phyloP scores from a whole-genome alignment of 2,888 invertebrate species.

The Phortica okadai region DNA sequence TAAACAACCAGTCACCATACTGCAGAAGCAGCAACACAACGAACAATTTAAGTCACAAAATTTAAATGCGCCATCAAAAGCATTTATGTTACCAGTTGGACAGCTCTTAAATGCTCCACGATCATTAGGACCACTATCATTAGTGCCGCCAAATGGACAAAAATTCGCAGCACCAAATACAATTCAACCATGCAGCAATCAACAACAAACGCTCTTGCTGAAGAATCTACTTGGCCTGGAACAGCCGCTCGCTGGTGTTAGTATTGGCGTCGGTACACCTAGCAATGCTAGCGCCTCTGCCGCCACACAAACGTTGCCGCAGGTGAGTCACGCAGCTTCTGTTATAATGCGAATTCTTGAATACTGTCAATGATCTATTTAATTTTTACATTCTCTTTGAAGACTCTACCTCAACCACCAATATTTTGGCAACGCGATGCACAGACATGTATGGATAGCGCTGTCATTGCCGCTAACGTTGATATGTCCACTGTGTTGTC shows the following conservation, averaged over 20 bases:
- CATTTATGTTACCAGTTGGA: no score
- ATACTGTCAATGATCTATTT: no score
- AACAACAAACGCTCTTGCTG: slow-evolving; percentile 53
- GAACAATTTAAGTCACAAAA: no score
- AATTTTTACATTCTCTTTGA: no score
- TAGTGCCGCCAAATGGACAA: no score
- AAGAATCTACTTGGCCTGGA: slow-evolving; percentile 58
- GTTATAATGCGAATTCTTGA: no score
- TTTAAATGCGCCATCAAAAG: no score
- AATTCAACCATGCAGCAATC: slow-evolving; percentile 4
- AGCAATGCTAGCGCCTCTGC: not conserved
- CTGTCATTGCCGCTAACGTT: not conserved
- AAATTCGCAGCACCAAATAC: not conserved
- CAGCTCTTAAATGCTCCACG: no score
- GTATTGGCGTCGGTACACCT: not conserved
- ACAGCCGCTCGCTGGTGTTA: not conserved
- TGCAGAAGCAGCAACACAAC: no score
- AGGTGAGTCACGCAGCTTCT: not conserved
- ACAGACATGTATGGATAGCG: slow-evolving; percentile 10
- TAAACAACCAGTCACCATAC: no score
- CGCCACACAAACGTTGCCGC: not conserved
- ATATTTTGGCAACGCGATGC: slow-evolving; percentile 24
- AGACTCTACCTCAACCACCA: slow-evolving; percentile 9
- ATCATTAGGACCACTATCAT: no score
- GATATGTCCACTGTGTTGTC: slow-evolving; percentile 3